Percentiles rank a stretch among this genome's conserved stretches.
Evolutionary conservation across 92 coral and sea anemone species (phyloP).

Genomic region (Palythoa grandis): DNA sequence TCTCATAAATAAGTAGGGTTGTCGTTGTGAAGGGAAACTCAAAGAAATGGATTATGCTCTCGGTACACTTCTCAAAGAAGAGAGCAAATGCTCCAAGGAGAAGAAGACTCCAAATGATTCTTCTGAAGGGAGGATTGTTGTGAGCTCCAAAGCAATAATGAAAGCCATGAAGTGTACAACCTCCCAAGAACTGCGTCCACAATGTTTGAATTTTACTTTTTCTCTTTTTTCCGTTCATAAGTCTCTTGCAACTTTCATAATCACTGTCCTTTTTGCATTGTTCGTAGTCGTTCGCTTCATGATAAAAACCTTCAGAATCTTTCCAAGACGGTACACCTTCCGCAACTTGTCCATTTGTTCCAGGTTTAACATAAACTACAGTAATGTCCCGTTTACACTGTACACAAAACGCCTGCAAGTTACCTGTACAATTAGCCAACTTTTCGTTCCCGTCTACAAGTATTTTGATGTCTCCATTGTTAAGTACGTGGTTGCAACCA

Average conservation of each 20-base stretch:
- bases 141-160: slow-evolving; percentile 80
- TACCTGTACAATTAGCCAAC: slow-evolving; percentile 54
- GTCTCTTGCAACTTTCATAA: slow-evolving; percentile 78
- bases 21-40: slow-evolving; percentile 88
- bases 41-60: slow-evolving; percentile 73
- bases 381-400: slow-evolving; percentile 91
- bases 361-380: slow-evolving; percentile 85
- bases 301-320: slow-evolving; percentile 49
- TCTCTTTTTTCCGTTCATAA: slow-evolving; percentile 74
- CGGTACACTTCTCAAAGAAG: slow-evolving; percentile 85
- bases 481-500: slow-evolving; percentile 48
- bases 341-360: slow-evolving; percentile 73
- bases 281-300: slow-evolving; percentile 78
- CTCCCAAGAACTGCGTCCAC: slow-evolving; percentile 74
- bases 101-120: slow-evolving; percentile 75
- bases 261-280: slow-evolving; percentile 85
- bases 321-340: slow-evolving; percentile 66
- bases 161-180: slow-evolving; percentile 85
- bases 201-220: slow-evolving; percentile 66
- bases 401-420: slow-evolving; percentile 82
- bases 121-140: slow-evolving; percentile 74
- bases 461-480: slow-evolving; percentile 77
- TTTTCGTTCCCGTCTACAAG: slow-evolving; percentile 77
- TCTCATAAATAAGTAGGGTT: slow-evolving; percentile 76
- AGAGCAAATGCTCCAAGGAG: slow-evolving; percentile 80